phyloP scores from a whole-genome alignment of 35 echinoderm and acorn worm species.

The Patiria miniata region DNA sequence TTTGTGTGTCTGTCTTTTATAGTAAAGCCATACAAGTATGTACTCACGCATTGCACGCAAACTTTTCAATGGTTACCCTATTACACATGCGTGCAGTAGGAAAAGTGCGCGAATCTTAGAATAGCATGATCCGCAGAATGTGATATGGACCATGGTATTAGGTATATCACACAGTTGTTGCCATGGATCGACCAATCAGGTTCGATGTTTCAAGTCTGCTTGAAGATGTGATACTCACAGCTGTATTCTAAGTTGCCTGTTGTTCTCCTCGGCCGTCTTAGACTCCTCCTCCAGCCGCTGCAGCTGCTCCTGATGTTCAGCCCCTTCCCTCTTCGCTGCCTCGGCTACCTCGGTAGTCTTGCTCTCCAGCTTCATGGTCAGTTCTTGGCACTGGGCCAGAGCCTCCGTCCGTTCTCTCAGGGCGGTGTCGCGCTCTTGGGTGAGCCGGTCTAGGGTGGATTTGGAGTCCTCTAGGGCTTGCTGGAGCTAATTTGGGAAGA shows the following conservation, averaged over 20 bases:
- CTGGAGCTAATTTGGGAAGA: too few species aligned
- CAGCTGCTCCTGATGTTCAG: conserved; percentile 56
- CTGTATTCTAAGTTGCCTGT: conserved; percentile 54
- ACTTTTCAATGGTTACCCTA: too few species aligned
- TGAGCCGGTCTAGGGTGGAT: conserved; percentile 55
- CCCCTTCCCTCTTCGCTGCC: conserved; percentile 49
- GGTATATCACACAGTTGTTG: too few species aligned
- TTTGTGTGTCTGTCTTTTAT: too few species aligned
- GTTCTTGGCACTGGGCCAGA: conserved; percentile 74
- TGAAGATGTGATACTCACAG: conserved; percentile 82
- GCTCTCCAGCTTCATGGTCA: conserved; percentile 76
- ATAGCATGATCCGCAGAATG: too few species aligned
- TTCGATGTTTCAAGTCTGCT: too few species aligned
- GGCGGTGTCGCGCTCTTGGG: conserved; percentile 75
- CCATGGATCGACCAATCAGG: too few species aligned
- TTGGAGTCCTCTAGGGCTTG: conserved; percentile 68
- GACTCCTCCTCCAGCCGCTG: conserved; percentile 32
- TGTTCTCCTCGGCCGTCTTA: conserved; percentile 49
- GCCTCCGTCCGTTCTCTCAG: conserved; percentile 86
- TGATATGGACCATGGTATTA: too few species aligned
- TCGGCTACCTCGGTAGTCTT: conserved; percentile 37
- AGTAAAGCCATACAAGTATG: too few species aligned
- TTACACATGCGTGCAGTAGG: too few species aligned
- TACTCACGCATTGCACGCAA: too few species aligned
- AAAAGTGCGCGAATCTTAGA: too few species aligned